phyloP scores from a whole-genome alignment of 2,888 invertebrate genomes.

The Ophion costatus region DNA sequence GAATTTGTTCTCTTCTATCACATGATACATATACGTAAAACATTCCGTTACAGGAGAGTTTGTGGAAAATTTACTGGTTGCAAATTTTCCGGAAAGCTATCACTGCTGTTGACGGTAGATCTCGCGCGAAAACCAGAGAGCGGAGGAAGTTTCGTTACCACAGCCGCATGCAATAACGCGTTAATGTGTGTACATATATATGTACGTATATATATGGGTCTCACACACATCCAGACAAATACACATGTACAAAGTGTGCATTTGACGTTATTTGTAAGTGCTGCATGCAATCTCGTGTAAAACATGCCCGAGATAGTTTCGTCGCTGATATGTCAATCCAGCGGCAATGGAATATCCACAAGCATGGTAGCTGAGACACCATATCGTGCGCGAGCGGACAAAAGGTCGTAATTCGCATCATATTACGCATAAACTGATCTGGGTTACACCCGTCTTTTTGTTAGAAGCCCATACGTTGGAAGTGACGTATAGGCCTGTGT shows the following conservation, averaged over 20 bases:
- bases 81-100: slow-evolving; percentile 42
- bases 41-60: slow-evolving; percentile 9
- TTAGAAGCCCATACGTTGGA: neutral
- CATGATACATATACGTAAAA: slow-evolving; percentile 5
- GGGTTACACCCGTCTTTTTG: neutral
- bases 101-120: slow-evolving; percentile 18
- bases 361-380: slow-evolving; percentile 4
- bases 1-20: neutral
- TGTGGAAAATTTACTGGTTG: slow-evolving; percentile 51
- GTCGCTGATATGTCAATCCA: slow-evolving; percentile 55
- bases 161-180: slow-evolving; percentile 48
- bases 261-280: slow-evolving; percentile 2
- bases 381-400: slow-evolving; percentile 15
- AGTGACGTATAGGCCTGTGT: neutral
- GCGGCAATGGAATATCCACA: neutral
- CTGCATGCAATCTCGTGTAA: slow-evolving; percentile 21
- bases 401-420: slow-evolving; percentile 26
- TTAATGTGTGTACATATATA: slow-evolving; percentile 20
- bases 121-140: slow-evolving; percentile 34
- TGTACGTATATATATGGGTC: neutral
- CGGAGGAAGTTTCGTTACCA: slow-evolving; percentile 61
- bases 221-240: neutral
- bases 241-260: neutral
- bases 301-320: slow-evolving; percentile 42
- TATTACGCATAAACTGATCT: neutral